Evolutionary conservation across 2,888 invertebrate species (phyloP).

Genomic region (Orthonevra nobilis): DNA sequence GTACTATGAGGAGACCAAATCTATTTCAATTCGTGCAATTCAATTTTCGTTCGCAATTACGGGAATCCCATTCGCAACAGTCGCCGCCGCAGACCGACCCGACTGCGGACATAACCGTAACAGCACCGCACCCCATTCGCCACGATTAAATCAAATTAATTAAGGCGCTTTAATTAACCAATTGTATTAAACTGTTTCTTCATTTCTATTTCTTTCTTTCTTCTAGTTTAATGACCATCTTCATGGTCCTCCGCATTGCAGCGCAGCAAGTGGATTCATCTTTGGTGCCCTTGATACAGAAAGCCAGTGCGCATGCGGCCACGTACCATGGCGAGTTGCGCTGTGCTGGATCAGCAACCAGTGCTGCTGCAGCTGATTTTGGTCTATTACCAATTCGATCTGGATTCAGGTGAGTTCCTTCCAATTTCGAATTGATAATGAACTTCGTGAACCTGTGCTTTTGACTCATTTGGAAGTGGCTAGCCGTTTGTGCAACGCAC

Average conservation of each 20-base stretch:
- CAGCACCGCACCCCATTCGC: conserved; percentile 61
- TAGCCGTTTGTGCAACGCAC: no score
- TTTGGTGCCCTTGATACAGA: conserved; percentile 61
- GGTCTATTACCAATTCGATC: conserved; percentile 68
- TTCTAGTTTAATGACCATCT: conserved; percentile 48
- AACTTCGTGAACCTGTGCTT: conserved; percentile 69
- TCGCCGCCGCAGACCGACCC: not conserved
- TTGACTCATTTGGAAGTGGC: conserved; percentile 27
- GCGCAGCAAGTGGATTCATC: conserved; percentile 50
- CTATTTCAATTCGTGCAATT: conserved; percentile 62
- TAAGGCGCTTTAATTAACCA: conserved; percentile 67
- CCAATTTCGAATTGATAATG: conserved; percentile 67
- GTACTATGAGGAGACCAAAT: conserved; percentile 46
- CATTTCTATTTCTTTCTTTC: conserved; percentile 25
- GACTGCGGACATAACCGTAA: conserved; percentile 54
- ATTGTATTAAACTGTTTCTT: conserved; percentile 63
- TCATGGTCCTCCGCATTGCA: conserved; percentile 14
- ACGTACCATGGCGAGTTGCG: conserved; percentile 9
- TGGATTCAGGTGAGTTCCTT: conserved; percentile 45
- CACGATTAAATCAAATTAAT: conserved; percentile 69
- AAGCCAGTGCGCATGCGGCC: conserved; percentile 1
- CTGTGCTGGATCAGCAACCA: no score
- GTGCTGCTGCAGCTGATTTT: conserved; percentile 29
- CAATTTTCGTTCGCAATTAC: conserved; percentile 39
- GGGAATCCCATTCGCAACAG: not conserved